A percentile compares a stretch with the other conserved stretches of the same genome.
phyloP scores from a whole-genome alignment of 2,797 vertebrate species.

The Holocentrus rufus region DNA sequence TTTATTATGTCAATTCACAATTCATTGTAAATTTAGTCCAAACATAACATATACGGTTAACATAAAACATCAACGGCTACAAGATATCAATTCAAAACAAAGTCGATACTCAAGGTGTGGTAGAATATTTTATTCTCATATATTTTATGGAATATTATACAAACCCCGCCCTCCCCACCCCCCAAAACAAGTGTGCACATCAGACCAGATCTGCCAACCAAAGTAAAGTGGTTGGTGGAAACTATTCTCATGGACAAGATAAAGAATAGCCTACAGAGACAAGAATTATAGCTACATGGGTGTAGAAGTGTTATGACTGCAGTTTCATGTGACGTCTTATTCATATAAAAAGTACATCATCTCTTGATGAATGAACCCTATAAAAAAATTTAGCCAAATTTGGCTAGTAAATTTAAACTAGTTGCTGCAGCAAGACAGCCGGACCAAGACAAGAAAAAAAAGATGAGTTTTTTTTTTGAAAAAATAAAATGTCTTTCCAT shows the following conservation, averaged over 20 bases:
- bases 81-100: conserved; percentile 1
- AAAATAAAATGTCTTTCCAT: conserved; percentile 46
- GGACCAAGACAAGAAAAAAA: conserved; percentile 36
- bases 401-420: conserved; percentile 56
- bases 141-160: conserved; percentile 78
- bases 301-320: conserved; percentile 56
- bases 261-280: conserved; percentile 53
- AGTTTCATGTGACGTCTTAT: conserved; percentile 53
- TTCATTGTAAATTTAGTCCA: background rate
- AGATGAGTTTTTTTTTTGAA: conserved; percentile 34
- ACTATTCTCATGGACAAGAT: conserved; percentile 53
- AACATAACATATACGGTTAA: background rate
- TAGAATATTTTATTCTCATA: conserved; percentile 81
- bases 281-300: conserved; percentile 40
- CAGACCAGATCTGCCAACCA: conserved; percentile 37
- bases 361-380: conserved; percentile 46
- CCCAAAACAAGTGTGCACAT: conserved; percentile 64
- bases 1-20: background rate
- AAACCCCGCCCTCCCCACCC: conserved; percentile 59
- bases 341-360: conserved; percentile 66
- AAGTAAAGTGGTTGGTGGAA: conserved; percentile 44
- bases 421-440: conserved; percentile 37
- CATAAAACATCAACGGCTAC: background rate
- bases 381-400: conserved; percentile 28
- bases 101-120: conserved; percentile 53